These are phyloP conservation scores for Amphiura filiformis DNA, from an alignment of 35 echinoderm and acorn worm genomes.

Conservation along the genomic window DNA sequence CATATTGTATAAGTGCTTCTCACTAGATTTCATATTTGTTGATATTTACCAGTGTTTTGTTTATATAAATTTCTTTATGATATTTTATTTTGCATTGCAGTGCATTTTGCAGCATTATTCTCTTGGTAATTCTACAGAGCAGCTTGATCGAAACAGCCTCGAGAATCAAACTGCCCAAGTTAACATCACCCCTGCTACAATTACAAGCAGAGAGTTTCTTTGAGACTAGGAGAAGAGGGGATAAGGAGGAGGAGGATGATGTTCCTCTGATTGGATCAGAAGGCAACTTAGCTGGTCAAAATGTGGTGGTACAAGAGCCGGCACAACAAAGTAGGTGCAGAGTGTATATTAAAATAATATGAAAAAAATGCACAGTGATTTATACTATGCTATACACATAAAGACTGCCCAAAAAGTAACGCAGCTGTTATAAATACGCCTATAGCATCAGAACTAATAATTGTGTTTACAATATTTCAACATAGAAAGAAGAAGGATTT, in stretches of 20 bases:
- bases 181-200: background rate
- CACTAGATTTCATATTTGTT: no score
- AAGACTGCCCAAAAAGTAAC: no score
- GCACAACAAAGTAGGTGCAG: background rate
- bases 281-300: background rate
- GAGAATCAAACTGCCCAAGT: background rate
- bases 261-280: background rate
- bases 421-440: no score
- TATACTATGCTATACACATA: no score
- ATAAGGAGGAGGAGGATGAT: background rate
- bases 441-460: no score
- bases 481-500: no score
- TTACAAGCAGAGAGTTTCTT: background rate
- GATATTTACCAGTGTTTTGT: no score
- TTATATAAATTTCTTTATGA: background rate
- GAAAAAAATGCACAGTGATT: no score
- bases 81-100: background rate
- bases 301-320: background rate
- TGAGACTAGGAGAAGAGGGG: no score
- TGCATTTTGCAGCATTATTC: background rate
- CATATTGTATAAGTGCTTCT: no score
- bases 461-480: no score
- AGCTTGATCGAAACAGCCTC: background rate
- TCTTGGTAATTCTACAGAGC: background rate
- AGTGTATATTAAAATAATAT: no score